phyloP scores from a whole-genome alignment of 1,140 invertebrate species.

The Drosophila setifemur region DNA sequence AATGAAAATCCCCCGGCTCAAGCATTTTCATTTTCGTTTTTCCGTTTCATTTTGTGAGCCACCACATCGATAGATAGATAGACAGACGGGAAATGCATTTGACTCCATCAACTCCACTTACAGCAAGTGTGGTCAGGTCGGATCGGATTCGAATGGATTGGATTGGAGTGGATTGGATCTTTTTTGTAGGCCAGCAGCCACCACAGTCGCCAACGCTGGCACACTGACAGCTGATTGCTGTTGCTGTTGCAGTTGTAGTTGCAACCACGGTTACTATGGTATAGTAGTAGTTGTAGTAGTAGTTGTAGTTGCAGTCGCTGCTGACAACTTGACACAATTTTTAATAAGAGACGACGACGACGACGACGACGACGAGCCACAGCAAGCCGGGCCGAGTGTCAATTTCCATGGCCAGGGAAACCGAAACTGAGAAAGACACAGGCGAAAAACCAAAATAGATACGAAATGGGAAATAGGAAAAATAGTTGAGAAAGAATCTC shows the following conservation, averaged over 20 bases:
- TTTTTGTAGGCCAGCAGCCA: conserved; percentile 41
- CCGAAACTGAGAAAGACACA: conserved; percentile 23
- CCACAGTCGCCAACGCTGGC: conserved; percentile 47
- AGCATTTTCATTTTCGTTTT: conserved; percentile 42
- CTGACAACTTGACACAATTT: conserved; percentile 78
- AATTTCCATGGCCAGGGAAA: conserved; percentile 68
- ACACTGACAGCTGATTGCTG: conserved; percentile 64
- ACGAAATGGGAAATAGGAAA: background rate
- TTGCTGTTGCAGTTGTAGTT: conserved; percentile 28
- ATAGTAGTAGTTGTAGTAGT: conserved; percentile 3
- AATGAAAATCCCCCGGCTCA: conserved; percentile 18
- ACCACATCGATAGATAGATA: background rate
- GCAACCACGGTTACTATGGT: too few species aligned
- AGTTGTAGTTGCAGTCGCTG: conserved; percentile 35
- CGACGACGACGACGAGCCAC: conserved; percentile 12
- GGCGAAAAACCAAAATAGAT: background rate
- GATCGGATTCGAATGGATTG: background rate
- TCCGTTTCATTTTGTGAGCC: conserved; percentile 29
- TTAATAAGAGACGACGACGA: conserved; percentile 51
- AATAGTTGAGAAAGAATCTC: background rate
- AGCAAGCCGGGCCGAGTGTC: conserved; percentile 57
- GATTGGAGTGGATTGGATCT: conserved; percentile 7
- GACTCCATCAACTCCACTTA: conserved; percentile 45
- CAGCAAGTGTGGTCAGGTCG: conserved; percentile 56
- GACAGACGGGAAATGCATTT: conserved; percentile 36